These are phyloP conservation scores for Coleophora deauratella DNA, from an alignment of 2,888 invertebrate species.

Conservation along the genomic window DNA sequence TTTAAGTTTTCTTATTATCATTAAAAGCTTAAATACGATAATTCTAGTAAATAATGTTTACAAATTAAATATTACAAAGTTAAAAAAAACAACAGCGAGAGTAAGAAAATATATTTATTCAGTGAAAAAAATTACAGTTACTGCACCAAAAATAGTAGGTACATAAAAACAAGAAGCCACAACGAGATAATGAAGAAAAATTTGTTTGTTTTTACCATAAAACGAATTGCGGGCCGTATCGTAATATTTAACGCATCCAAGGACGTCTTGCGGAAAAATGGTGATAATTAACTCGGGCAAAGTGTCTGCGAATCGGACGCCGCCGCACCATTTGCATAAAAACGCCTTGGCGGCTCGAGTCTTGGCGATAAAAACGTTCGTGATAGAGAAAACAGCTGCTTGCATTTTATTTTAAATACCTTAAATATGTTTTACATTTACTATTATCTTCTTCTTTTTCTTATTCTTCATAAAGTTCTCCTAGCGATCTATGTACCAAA, in stretches of 20 bases:
- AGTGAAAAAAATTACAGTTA: too few species aligned
- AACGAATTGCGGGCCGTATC: constrained; percentile 22
- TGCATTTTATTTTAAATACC: too few species aligned
- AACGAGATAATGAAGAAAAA: constrained; percentile 11
- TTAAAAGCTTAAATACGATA: too few species aligned
- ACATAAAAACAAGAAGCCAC: constrained; percentile 5
- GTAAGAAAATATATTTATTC: too few species aligned
- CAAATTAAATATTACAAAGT: too few species aligned
- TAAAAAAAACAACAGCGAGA: too few species aligned
- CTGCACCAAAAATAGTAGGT: neutral
- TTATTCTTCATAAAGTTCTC: too few species aligned
- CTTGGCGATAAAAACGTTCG: neutral
- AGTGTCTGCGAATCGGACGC: constrained; percentile 8
- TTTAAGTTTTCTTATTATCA: too few species aligned
- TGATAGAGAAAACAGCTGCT: neutral
- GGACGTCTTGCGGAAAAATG: constrained; percentile 18
- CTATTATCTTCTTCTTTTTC: too few species aligned
- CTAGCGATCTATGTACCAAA: too few species aligned
- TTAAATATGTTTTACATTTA: too few species aligned
- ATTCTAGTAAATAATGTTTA: too few species aligned
- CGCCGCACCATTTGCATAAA: constrained; percentile 21
- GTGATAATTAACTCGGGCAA: constrained; percentile 22
- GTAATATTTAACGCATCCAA: constrained; percentile 22
- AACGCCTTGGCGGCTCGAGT: constrained; percentile 13
- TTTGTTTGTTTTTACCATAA: constrained; percentile 7